Conservation (phyloP, 1,140 invertebrate species). For the Rhagoletis zephyria region DNA sequence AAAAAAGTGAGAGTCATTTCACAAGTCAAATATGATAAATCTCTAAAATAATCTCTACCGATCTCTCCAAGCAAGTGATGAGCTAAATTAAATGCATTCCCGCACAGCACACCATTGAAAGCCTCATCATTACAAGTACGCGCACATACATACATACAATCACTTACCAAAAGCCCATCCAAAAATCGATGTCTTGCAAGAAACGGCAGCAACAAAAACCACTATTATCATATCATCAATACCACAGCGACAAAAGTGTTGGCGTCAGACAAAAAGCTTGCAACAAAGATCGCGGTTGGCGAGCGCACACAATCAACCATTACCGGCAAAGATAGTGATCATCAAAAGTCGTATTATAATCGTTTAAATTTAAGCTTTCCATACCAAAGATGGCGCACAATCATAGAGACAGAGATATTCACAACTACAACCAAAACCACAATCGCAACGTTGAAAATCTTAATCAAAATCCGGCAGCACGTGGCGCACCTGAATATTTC, state of each 20-base stretch:
- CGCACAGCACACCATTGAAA: conserved; percentile 15
- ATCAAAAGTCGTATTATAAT: conserved; percentile 8
- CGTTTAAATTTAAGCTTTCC: not conserved
- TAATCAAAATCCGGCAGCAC: not conserved
- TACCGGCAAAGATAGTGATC: not conserved
- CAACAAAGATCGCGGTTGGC: not conserved
- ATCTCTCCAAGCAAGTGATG: not conserved
- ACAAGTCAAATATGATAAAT: conserved; percentile 11
- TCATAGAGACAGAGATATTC: not conserved
- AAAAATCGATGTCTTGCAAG: conserved; percentile 20
- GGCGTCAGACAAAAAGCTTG: not conserved
- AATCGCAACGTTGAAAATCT: not conserved
- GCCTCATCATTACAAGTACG: not conserved
- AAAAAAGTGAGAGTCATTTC: conserved; percentile 1
- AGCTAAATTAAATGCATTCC: conserved; percentile 48
- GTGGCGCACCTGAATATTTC: conserved; percentile 65
- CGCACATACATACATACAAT: not conserved
- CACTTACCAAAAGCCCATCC: not conserved
- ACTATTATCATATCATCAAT: not conserved
- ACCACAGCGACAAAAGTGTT: not conserved
- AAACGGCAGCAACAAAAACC: not conserved
- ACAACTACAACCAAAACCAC: conserved; percentile 57
- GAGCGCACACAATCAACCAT: not conserved
- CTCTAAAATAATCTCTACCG: not conserved
- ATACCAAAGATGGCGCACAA: conserved; percentile 64